Conservation (phyloP, 2,797 vertebrate species). For the Pseudochromis fuscus region DNA sequence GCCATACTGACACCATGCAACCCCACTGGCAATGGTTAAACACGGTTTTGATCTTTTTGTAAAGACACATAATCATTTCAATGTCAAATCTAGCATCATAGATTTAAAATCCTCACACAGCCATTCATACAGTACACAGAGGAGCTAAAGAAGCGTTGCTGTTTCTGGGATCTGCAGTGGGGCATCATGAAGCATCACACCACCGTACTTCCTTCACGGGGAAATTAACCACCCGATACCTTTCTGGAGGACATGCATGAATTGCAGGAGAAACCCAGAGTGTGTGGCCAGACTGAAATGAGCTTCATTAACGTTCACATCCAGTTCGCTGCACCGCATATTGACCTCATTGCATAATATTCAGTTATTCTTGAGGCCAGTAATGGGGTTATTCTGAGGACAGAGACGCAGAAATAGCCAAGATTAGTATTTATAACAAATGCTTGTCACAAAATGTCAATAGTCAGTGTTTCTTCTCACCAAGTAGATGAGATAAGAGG, state of each 20-base stretch:
- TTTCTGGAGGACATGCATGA: conserved; percentile 54
- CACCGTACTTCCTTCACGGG: conserved; percentile 13
- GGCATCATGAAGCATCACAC: conserved; percentile 32
- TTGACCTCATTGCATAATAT: conserved; percentile 65
- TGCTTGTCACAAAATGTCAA: conserved; percentile 7
- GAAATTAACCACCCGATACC: conserved; percentile 43
- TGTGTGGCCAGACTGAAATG: conserved; percentile 57
- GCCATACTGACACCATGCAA: conserved; percentile 50
- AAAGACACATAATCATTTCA: conserved; percentile 34
- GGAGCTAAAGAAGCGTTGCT: conserved; percentile 21
- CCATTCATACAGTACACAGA: conserved; percentile 13
- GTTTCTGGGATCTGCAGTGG: conserved; percentile 41
- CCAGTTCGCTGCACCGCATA: conserved; percentile 56
- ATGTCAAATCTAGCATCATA: conserved; percentile 6
- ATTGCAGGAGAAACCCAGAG: conserved; percentile 54
- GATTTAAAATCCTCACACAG: conserved; percentile 3
- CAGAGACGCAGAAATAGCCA: conserved; percentile 44
- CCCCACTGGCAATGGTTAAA: conserved; percentile 33
- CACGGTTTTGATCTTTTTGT: conserved; percentile 9
- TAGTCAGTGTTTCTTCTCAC: background rate
- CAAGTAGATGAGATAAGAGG: background rate
- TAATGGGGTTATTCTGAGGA: conserved; percentile 67
- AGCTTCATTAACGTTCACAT: conserved; percentile 68
- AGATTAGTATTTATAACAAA: conserved; percentile 36
- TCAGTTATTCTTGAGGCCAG: conserved; percentile 57